Percentiles rank a stretch among this genome's conserved stretches.
These are phyloP conservation scores for Silurus asotus DNA, from an alignment of 2,113 vertebrate genomes.

Conservation along the genomic window DNA sequence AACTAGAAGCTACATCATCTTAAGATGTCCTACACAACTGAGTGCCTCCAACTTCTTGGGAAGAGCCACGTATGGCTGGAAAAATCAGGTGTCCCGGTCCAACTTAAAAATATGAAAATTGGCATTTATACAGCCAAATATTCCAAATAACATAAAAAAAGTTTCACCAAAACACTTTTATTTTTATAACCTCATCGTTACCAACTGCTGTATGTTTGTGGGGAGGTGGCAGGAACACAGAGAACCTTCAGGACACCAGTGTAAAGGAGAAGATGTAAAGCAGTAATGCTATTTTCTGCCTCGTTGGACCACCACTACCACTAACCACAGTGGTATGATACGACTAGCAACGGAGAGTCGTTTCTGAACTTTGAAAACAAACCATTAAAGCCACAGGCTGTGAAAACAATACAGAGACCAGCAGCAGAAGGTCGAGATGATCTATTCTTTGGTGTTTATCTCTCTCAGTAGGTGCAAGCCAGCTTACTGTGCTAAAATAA, in stretches of 20 bases:
- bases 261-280: background rate
- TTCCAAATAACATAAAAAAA: background rate
- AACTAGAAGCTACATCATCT: too few species aligned
- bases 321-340: background rate
- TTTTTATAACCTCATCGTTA: background rate
- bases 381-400: background rate
- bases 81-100: too few species aligned
- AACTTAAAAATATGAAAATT: too few species aligned
- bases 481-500: conserved; percentile 44
- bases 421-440: background rate
- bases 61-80: too few species aligned
- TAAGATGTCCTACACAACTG: too few species aligned
- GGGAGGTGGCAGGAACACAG: background rate
- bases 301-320: background rate
- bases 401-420: background rate
- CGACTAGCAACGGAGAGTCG: too few species aligned
- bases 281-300: background rate
- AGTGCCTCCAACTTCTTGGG: too few species aligned
- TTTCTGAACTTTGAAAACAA: background rate
- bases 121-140: background rate
- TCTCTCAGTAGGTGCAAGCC: conserved; percentile 20
- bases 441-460: background rate
- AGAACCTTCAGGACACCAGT: background rate
- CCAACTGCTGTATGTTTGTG: background rate
- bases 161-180: background rate